Conservation (phyloP, 2,888 invertebrate species). For the Euplagia quadripunctaria region DNA sequence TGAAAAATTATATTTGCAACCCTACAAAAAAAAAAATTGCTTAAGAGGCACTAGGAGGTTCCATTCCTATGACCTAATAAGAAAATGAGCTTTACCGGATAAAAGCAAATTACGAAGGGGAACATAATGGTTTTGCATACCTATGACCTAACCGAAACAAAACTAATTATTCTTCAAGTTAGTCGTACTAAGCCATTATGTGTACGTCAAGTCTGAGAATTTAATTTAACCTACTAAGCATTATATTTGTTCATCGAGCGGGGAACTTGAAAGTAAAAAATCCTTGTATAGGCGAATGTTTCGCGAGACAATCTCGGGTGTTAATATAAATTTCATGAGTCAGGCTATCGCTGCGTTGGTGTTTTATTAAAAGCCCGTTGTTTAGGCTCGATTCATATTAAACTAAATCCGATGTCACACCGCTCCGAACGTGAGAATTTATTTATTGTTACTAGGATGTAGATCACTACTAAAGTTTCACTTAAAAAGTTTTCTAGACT, state of each 20-base stretch:
- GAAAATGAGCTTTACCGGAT: no score
- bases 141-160: background rate
- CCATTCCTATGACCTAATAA: no score
- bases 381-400: conserved; percentile 68
- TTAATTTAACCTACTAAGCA: conserved; percentile 51
- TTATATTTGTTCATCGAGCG: conserved; percentile 41
- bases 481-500: conserved; percentile 25
- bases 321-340: conserved; percentile 75
- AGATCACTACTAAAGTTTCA: conserved; percentile 37
- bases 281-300: conserved; percentile 55
- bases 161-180: background rate
- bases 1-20: no score
- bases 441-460: conserved; percentile 45
- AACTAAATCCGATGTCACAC: conserved; percentile 58
- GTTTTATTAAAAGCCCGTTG: conserved; percentile 71
- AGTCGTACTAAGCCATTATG: conserved; percentile 35
- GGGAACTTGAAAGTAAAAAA: conserved; percentile 44
- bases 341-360: conserved; percentile 63
- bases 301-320: conserved; percentile 63
- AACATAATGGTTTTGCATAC: background rate
- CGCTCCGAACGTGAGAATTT: conserved; percentile 47
- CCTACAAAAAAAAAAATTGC: no score
- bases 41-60: no score
- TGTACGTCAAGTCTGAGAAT: conserved; percentile 36
- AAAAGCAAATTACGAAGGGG: no score